Conservation (phyloP, 2,797 vertebrate species). For the Poeciliopsis gracilis region DNA sequence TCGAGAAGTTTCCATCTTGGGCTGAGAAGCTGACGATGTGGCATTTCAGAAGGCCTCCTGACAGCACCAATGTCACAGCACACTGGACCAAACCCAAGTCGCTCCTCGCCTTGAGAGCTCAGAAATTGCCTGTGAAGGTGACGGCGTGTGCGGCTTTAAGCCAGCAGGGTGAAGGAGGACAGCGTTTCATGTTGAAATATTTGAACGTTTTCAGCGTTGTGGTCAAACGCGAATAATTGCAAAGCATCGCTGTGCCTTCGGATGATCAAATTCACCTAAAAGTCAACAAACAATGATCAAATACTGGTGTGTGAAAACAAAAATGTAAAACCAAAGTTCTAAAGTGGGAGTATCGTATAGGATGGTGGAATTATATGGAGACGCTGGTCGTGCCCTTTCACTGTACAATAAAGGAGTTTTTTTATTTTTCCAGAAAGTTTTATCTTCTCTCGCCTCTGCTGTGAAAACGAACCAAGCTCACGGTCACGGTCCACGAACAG, state of each 20-base stretch:
- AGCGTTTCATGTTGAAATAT: background rate
- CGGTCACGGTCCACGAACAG: conserved; percentile 11
- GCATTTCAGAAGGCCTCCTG: conserved; percentile 24
- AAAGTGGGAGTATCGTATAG: background rate
- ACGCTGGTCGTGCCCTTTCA: background rate
- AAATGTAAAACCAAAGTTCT: background rate
- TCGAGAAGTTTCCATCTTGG: conserved; percentile 22
- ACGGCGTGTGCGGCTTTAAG: background rate
- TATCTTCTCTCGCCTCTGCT: background rate
- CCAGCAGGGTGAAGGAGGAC: background rate
- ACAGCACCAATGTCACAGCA: conserved; percentile 36
- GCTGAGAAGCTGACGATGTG: conserved; percentile 31
- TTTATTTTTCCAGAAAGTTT: background rate
- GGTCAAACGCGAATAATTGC: background rate
- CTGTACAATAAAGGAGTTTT: background rate
- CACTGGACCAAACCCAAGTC: conserved; percentile 5
- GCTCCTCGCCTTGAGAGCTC: conserved; percentile 2
- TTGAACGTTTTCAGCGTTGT: background rate
- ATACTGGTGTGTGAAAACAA: background rate
- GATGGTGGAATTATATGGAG: background rate
- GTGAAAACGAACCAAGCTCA: conserved; percentile 8
- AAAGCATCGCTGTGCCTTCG: background rate
- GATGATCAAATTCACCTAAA: background rate
- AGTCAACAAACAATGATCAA: background rate
- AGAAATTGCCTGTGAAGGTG: background rate